These are phyloP conservation scores for Hystrix brachyura DNA, from an alignment of 2,113 vertebrate species.

Conservation along the genomic window DNA sequence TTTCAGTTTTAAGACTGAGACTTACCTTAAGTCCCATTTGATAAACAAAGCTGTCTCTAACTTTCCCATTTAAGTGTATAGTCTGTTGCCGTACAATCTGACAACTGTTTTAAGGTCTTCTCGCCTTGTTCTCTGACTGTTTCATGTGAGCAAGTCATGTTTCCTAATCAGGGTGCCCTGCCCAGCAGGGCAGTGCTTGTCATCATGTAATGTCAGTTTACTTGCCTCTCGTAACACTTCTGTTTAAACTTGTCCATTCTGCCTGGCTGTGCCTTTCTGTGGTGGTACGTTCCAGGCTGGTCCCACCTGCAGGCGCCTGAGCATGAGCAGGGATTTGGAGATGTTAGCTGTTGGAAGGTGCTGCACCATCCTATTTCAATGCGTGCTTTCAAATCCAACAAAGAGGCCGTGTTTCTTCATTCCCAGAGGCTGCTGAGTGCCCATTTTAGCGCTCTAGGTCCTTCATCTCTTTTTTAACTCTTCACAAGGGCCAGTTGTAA, in stretches of 20 bases:
- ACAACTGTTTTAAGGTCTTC: background rate
- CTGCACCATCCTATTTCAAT: constrained; percentile 32
- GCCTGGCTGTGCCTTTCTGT: constrained; percentile 20
- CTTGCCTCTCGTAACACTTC: constrained; percentile 1
- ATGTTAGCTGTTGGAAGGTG: background rate
- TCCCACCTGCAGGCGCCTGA: background rate
- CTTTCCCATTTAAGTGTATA: background rate
- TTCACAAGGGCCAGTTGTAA: constrained; percentile 70
- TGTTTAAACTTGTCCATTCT: constrained; percentile 44
- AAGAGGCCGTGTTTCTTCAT: constrained; percentile 31
- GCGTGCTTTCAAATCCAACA: constrained; percentile 66
- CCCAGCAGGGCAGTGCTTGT: background rate
- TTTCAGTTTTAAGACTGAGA: constrained; percentile 47
- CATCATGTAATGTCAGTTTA: background rate
- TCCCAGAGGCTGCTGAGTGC: constrained; percentile 53
- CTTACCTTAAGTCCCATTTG: background rate
- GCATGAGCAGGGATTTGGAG: background rate
- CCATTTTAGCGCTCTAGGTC: constrained; percentile 56
- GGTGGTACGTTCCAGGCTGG: constrained; percentile 10
- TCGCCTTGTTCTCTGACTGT: constrained; percentile 9
- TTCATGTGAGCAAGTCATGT: background rate
- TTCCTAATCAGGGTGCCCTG: background rate
- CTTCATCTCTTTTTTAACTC: constrained; percentile 60
- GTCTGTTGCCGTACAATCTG: background rate
- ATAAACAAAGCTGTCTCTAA: background rate